Evolutionary conservation across 2,797 vertebrate genomes (phyloP), one percentile per base, ranked within the genome.

Genomic region (Triplophysa bombifrons): DNA sequence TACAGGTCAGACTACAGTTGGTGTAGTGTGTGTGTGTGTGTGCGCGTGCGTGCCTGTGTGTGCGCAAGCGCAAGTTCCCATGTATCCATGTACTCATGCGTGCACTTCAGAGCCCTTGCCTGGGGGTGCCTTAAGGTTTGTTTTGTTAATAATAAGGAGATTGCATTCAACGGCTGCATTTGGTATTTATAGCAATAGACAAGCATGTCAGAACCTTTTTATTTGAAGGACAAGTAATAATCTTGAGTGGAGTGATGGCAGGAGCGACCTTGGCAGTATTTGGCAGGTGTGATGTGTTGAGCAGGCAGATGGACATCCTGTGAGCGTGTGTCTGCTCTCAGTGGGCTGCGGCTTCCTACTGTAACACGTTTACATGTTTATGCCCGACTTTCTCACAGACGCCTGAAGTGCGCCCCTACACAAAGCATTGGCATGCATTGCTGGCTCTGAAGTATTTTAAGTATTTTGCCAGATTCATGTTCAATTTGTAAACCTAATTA

Each of bases 271-370:
- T 41, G 41, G 41, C 60, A 16, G 56, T 53, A 46, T 64, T 48
- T 64, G 22, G 61, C 77, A 66, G 69, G 68, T 76, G 63, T 76
- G 61, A 81, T 81, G 30, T 69, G 64, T 20, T 50, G 30, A 48
- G n/a, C 44, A 80, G 64, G 38, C 72, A 79, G 76, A 80, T 66
- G 71, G 79, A 22, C 76, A 41, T 25, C 51, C 76, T 67, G 56
- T 83, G 72, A 72, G 75, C 55, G 67, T 80, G 76, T 83, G 58
- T 76, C 17, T 65, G 17, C 53, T 65, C 77, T 58, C 77, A 66
- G 77, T 66, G 25, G 70, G 60, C 8, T 56, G 60, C 51, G n/a
- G 61, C 70, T 80, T 80, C 66, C 64, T 69, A 30, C 20, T 74
- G 63, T 69, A 61, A 38, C 27, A 74, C 34, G 44, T 17, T 41